These are phyloP conservation scores for Sylvia borin DNA, from an alignment of 2,797 vertebrate species.

Conservation along the genomic window DNA sequence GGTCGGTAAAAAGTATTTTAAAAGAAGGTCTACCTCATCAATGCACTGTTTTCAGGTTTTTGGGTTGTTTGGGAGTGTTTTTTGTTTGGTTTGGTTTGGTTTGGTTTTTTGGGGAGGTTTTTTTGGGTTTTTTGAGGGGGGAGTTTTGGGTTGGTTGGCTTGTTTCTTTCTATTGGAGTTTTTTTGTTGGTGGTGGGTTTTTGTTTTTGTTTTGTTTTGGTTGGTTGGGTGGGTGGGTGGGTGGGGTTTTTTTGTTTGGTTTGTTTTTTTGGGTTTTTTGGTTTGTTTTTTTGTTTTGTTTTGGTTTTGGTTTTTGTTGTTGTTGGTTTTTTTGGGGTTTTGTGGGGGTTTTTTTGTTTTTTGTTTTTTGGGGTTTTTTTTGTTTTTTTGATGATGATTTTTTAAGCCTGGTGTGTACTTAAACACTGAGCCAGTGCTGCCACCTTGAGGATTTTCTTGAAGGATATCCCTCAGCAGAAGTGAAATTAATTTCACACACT, in stretches of 20 bases:
- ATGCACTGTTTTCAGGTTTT: neutral
- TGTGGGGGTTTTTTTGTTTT: too few species aligned
- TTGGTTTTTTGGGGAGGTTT: too few species aligned
- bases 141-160: too few species aligned
- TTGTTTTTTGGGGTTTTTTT: neutral
- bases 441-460: conserved; percentile 66
- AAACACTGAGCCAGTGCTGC: conserved; percentile 71
- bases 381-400: neutral
- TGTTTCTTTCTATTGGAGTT: too few species aligned
- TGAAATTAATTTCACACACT: neutral
- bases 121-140: neutral
- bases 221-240: too few species aligned
- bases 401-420: neutral
- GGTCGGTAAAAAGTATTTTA: neutral
- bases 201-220: too few species aligned
- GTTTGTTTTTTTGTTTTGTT: too few species aligned
- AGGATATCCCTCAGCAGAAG: neutral
- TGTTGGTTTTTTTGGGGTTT: too few species aligned
- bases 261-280: too few species aligned
- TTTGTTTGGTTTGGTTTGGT: too few species aligned
- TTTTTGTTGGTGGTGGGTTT: too few species aligned
- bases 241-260: too few species aligned
- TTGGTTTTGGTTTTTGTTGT: neutral
- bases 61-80: neutral
- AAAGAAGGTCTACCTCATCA: neutral